These are phyloP conservation scores for Calcarius lapponicus DNA, from an alignment of 2,797 vertebrate genomes.

Conservation along the genomic window DNA sequence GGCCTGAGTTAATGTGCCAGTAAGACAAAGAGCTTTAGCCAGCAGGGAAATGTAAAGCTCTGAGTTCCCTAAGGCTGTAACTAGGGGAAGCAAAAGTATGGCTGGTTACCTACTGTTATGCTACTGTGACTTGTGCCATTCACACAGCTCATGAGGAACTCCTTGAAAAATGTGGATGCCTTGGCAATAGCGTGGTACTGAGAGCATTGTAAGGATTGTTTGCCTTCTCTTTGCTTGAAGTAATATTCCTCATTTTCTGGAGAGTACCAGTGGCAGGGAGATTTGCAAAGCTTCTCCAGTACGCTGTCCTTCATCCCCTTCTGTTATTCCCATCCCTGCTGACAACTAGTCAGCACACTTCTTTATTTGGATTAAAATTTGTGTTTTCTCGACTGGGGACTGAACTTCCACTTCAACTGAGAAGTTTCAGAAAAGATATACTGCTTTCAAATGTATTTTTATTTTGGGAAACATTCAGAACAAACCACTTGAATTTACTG, in stretches of 20 bases:
- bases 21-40: not conserved
- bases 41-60: not conserved
- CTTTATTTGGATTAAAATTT: not conserved
- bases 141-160: not conserved
- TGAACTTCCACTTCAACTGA: not conserved
- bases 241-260: not conserved
- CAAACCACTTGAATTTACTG: not conserved
- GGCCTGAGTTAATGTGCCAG: not conserved
- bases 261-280: not conserved
- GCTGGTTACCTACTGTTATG: not conserved
- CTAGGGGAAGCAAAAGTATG: not conserved
- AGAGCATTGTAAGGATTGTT: not conserved
- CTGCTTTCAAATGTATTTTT: not conserved
- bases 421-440: not conserved
- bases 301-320: not conserved
- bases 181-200: not conserved
- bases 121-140: not conserved
- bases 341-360: not conserved
- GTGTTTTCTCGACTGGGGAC: not conserved
- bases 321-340: not conserved
- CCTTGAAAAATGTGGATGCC: not conserved
- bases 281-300: not conserved
- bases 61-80: not conserved
- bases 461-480: not conserved
- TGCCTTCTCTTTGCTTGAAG: not conserved